Evolutionary conservation across 2,888 invertebrate species (phyloP).

Genomic region (Eupeodes luniger): DNA sequence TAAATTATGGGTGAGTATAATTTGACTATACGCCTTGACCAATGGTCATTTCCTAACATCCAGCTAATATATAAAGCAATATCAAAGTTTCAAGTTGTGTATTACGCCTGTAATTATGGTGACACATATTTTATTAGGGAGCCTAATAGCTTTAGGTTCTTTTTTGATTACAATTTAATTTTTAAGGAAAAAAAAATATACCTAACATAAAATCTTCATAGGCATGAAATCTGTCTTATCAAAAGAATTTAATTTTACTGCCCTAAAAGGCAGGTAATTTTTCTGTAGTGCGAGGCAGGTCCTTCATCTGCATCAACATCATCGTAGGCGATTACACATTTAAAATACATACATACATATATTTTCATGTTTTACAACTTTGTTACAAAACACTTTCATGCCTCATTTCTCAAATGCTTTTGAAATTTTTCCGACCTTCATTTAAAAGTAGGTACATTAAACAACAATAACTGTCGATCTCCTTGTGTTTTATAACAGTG

Average conservation of each 20-base stretch:
- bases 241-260: background rate
- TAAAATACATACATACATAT: background rate
- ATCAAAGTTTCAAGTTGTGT: background rate
- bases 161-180: background rate
- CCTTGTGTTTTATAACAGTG: conserved; percentile 27
- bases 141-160: background rate
- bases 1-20: conserved; percentile 63
- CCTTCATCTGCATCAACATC: background rate
- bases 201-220: too few species aligned
- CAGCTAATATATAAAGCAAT: conserved; percentile 42
- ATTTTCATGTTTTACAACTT: conserved; percentile 62
- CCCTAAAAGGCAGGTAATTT: background rate
- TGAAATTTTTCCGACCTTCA: conserved; percentile 70
- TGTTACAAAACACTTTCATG: conserved; percentile 71
- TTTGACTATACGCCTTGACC: conserved; percentile 69
- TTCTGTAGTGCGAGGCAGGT: background rate
- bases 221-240: background rate
- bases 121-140: background rate
- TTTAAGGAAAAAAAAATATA: background rate
- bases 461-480: conserved; percentile 71
- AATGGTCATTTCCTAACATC: conserved; percentile 61
- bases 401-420: conserved; percentile 51
- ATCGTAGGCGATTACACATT: background rate
- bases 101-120: background rate
- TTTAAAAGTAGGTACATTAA: conserved; percentile 66